Evolutionary conservation across 2,888 invertebrate species (phyloP), one percentile per base, ranked within the genome.

Genomic region (Spisula subtruncata): DNA sequence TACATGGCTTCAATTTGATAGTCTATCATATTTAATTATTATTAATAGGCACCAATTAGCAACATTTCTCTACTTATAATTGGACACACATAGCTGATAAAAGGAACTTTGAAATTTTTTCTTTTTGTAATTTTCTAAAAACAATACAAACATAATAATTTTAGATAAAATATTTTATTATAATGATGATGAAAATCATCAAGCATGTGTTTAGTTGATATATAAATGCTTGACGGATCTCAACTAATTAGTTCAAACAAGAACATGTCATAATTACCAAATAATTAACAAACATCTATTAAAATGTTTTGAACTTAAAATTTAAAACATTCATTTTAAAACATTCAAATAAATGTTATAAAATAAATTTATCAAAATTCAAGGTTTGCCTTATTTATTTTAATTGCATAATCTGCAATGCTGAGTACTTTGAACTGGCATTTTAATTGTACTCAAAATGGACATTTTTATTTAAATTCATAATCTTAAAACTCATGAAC

Each of bases 21-120:
- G 75, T 83, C 83, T 54, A 87, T 87, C 87, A 87, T 87, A 87
- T 83, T 83, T 87, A 54, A 87, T 87, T 83, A 87, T 87, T 87
- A 87, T 87, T 87, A 87, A 87, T 87, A 80, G 48, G 80, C 46
- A 32, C 56, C 41, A 56, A 56, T 85, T 51, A 20, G 20, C 20
- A 80, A n/a, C 56, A 56, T 54, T 80, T 56, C 32, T 51, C 32
- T 35, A 35, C 25, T 85, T 18, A 18, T 85, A 71, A 85, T 80
- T 85, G 85, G 85, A 85, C 56, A 85, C 79, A 85, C 85, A 56
- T 80, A 14, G 41, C 51, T 80, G 85, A 85, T 85, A 79, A 80
- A 85, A 80, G 71, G 41, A 29, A 12, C 12, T 29, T 29, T 51
- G n/a, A n/a, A n/a, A n/a, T n/a, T n/a, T 25, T 32, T 75, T 75